phyloP scores from a whole-genome alignment of 1,140 invertebrate genomes.

The Melipona quadrifasciata region DNA sequence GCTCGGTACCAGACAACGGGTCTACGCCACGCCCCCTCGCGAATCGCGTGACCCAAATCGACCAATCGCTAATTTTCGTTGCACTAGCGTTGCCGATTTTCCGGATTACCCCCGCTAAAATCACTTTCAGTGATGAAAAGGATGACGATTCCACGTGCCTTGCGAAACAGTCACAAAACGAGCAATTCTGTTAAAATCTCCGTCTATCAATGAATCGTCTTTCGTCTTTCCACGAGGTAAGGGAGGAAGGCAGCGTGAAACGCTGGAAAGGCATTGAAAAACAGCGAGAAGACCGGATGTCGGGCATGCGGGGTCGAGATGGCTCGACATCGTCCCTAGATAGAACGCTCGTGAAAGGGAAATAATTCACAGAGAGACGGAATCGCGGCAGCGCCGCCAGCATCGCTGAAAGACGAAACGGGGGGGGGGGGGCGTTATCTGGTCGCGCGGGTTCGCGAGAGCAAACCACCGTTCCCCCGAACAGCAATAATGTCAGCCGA shows the following conservation, averaged over 20 bases:
- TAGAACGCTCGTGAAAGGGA: not conserved
- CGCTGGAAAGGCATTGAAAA: not conserved
- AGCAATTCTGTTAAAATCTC: too few species aligned
- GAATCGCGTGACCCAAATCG: too few species aligned
- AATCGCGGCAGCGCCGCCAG: not conserved
- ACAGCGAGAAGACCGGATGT: not conserved
- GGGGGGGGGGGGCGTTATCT: slow-evolving; percentile 9
- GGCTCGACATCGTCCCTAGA: not conserved
- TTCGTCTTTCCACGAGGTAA: too few species aligned
- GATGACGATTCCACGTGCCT: too few species aligned
- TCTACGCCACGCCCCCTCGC: too few species aligned
- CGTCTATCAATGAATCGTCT: too few species aligned
- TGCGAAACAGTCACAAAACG: too few species aligned
- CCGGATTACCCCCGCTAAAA: too few species aligned
- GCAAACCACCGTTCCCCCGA: not conserved
- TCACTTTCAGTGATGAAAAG: too few species aligned
- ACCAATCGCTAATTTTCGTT: too few species aligned
- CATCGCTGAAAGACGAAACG: not conserved
- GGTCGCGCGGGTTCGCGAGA: not conserved
- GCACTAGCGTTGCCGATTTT: too few species aligned
- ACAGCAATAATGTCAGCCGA: slow-evolving; percentile 3
- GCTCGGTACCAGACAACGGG: too few species aligned
- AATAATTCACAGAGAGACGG: not conserved
- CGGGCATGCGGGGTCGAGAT: not conserved
- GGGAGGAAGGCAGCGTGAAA: not conserved